phyloP scores from a whole-genome alignment of 2,113 vertebrate genomes.

The Himantopus leucocephalus region DNA sequence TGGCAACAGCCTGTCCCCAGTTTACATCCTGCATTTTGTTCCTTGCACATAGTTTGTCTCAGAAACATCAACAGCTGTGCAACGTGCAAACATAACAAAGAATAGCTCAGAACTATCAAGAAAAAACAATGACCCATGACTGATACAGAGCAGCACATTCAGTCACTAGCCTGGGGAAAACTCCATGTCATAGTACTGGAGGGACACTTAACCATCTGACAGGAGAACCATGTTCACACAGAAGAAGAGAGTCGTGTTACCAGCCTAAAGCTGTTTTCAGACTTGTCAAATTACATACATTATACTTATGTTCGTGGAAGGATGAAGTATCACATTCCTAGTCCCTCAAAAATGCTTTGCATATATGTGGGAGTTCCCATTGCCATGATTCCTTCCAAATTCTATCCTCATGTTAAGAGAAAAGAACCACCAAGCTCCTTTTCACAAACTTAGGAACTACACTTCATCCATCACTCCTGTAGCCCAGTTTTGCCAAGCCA shows the following conservation, averaged over 20 bases:
- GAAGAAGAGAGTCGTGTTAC: background rate
- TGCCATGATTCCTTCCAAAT: background rate
- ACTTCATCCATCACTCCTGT: background rate
- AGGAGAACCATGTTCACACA: background rate
- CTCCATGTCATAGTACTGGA: background rate
- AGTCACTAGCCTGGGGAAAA: background rate
- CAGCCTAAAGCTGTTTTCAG: slow-evolving; percentile 1
- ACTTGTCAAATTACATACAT: background rate
- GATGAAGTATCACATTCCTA: background rate
- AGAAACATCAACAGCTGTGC: background rate
- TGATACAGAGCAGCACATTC: background rate
- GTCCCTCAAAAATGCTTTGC: background rate
- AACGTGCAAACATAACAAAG: background rate
- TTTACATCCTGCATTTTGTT: background rate
- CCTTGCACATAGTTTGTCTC: background rate
- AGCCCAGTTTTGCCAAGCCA: background rate
- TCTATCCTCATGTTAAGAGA: background rate
- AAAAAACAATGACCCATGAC: background rate
- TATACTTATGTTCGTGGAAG: background rate
- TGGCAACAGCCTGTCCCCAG: background rate
- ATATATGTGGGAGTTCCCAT: background rate
- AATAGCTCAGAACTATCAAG: background rate
- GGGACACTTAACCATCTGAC: background rate
- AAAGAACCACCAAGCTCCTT: background rate
- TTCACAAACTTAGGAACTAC: background rate